A percentile compares a stretch with the other conserved stretches of the same genome.
Evolutionary conservation across 2,888 invertebrate species (phyloP).

Genomic region (Notodonta dromedarius): DNA sequence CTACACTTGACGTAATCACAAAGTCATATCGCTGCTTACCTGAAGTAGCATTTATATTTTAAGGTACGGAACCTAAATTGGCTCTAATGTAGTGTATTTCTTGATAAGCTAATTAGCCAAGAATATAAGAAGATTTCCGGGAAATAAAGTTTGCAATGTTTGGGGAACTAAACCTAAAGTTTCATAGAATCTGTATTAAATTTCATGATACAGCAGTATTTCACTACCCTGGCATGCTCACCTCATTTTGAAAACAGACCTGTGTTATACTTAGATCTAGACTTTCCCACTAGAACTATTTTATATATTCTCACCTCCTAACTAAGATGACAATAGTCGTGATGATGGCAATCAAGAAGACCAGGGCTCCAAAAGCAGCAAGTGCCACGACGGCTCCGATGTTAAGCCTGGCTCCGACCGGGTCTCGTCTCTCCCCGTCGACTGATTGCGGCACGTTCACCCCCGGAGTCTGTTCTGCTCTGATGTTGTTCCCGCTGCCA

Average conservation of each 20-base stretch:
- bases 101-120: no score
- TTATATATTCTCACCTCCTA: conserved; percentile 86
- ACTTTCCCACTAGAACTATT: no score
- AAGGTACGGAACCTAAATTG: conserved; percentile 49
- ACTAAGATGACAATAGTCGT: conserved; percentile 95
- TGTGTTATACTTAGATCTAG: no score
- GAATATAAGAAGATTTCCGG: no score
- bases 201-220: no score
- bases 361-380: conserved; percentile 95
- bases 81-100: no score
- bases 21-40: neutral
- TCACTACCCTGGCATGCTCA: no score
- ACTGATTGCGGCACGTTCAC: conserved; percentile 88
- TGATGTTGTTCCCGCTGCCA: conserved; percentile 81
- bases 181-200: no score
- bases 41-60: conserved; percentile 53
- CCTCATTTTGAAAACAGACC: no score
- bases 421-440: conserved; percentile 83
- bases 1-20: no score
- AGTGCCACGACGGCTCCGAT: conserved; percentile 94
- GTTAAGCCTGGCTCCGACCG: conserved; percentile 89
- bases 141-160: no score
- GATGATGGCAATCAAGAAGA: conserved; percentile 94
- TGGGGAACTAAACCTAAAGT: no score
- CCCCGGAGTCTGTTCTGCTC: conserved; percentile 87